Evolutionary conservation across 1,140 invertebrate genomes (phyloP), one percentile per base, ranked within the genome.

Genomic region (Hylaeus anthracinus): DNA sequence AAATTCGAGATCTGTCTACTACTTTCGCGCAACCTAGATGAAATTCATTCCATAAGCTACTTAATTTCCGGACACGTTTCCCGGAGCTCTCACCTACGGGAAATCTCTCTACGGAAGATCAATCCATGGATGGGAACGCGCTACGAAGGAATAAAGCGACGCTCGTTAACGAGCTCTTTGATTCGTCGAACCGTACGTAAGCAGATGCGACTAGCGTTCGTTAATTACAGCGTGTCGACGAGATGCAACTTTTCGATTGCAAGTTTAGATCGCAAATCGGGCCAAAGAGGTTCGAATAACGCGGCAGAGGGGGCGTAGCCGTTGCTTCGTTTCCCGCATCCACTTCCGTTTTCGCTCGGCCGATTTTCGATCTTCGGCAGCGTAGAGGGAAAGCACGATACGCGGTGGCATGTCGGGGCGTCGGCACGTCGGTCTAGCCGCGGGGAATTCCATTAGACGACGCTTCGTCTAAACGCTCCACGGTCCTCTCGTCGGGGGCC

Each of bases 401-500:
- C 73, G 60, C 12, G 60, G 45, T 6, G 77, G 70, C 15, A 37
- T 60, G 14, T 70, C 5, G 39, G 1, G 39, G 67, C 48, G 48
- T 65, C 65, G 51, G 43, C 81, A 84, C 73, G 76, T 73, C 76
- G 70, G 41, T 8, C 75, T 86, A 86, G 67, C 83, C 79, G 73
- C 71, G 69, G 83, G 82, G 66, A 87, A 87, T 89, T 85, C 83
- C 79, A 88, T 88, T 87, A 85, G 79, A 84, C 56, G 79, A 85
- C 56, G 82, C n/a, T 43, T 53, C 72, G 55, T 76, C 75, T 74
- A 82, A 88, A 83, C 55, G 75, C 81, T 82, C 55, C 43, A 9
- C 66, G 73, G 60, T 76, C 76, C 65, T 48, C 72, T 56, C 37
- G 61, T 48, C 45, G 45, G 9, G 26, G 63, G 41, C 8, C 58